Base-by-base conservation (phyloP, 2,888 invertebrate genomes). In the Maniola hyperantus region DNA sequence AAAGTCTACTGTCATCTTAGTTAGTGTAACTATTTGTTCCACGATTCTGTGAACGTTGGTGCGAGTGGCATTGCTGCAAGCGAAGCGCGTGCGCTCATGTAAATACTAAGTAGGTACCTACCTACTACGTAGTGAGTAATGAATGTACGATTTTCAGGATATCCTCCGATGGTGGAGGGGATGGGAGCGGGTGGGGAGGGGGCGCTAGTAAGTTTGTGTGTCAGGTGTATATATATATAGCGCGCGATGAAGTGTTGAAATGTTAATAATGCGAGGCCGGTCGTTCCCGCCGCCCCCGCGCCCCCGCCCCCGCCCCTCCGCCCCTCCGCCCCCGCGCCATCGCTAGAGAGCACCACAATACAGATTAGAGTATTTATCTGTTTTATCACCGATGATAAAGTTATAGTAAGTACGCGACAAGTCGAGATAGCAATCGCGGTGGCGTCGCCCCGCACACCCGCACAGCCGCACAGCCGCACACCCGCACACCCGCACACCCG, bases 251-350 rank as follows among this genome's bases (percentile, higher is more conserved):
- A 67, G 70, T 65, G 65, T 67, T 67, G 70, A 67, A 67, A 70
- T 67, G 70, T 65, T 67, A 67, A 70, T 70, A 70, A 67, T 63
- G 70, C 65, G 70, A 70, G 70, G 67, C 65, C 67, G 55, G 54
- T 36, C 64, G 58, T 54, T 58, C 57, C 51, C 34, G 10, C 48
- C 6, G 48, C 36, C 13, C 48, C 39, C 50, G 15, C 60, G 13
- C 62, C 33, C 18, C 11, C 33, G 13, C 1, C 8, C 8, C 33
- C n/a, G n/a, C n/a, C n/a, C n/a, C n/a, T n/a, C n/a, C n/a, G n/a
- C n/a, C n/a, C n/a, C n/a, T n/a, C n/a, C n/a, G 10, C 55, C 1
- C 26, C 2, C 67, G 51, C 55, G 8, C 15, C 44, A 15, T 6
- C 26, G n/a, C 51, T 10, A 8, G 6, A 34, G 10, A 39, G 39